Evolutionary conservation across 2,797 vertebrate species (phyloP).

Genomic region (Eupleurogrammus muticus): DNA sequence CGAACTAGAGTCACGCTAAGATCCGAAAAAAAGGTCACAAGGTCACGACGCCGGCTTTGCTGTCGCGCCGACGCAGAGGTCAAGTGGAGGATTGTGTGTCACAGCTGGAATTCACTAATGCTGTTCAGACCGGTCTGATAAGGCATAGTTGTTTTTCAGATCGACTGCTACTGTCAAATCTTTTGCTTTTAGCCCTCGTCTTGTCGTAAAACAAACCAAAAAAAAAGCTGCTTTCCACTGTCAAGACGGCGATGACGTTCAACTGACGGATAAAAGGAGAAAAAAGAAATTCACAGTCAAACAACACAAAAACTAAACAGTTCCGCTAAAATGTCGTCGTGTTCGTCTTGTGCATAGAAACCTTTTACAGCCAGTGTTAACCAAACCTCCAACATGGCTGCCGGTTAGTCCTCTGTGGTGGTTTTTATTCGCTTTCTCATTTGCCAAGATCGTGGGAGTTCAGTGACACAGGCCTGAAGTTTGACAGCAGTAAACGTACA

Average conservation of each 20-base stretch:
- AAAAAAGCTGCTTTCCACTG: background rate
- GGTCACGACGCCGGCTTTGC: background rate
- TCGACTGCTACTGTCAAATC: conserved; percentile 22
- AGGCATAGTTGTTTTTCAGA: conserved; percentile 49
- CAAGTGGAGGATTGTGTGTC: background rate
- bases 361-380: conserved; percentile 12
- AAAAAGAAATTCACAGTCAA: conserved; percentile 25
- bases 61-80: background rate
- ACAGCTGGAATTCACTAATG: conserved; percentile 5
- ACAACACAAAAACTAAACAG: background rate
- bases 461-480: conserved; percentile 24
- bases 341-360: conserved; percentile 34
- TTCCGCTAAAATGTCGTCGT: background rate
- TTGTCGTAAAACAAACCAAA: conserved; percentile 22
- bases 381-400: conserved; percentile 31
- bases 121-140: conserved; percentile 22
- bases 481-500: conserved; percentile 25
- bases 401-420: conserved; percentile 1
- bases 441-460: conserved; percentile 6
- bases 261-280: background rate
- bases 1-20: conserved; percentile 1
- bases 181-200: conserved; percentile 5
- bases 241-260: conserved; percentile 5
- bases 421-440: conserved; percentile 11
- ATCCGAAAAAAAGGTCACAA: conserved; percentile 8